Conservation (phyloP, 2,888 invertebrate genomes). For the Micoletzkya japonica region DNA sequence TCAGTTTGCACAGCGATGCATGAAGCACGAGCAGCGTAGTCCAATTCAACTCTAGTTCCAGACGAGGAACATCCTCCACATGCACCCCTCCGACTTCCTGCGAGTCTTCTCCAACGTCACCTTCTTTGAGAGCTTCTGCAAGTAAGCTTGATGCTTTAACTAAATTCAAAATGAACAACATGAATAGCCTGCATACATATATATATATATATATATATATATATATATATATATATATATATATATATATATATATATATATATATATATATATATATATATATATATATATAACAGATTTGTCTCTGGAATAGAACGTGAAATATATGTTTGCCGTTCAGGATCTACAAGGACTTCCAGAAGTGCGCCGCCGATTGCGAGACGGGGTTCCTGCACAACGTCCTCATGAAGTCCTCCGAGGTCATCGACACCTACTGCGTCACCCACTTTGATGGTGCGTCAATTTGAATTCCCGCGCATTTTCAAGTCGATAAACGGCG, state of each 20-base stretch:
- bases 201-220: no score
- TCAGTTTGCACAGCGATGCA: no score
- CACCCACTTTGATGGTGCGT: slow-evolving; percentile 54
- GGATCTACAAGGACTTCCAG: slow-evolving; percentile 60
- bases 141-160: slow-evolving; percentile 35
- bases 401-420: slow-evolving; percentile 51
- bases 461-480: slow-evolving; percentile 3
- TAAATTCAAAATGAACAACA: background rate
- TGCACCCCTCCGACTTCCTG: slow-evolving; percentile 61
- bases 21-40: no score
- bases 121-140: slow-evolving; percentile 60
- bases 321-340: slow-evolving; percentile 31
- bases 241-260: no score
- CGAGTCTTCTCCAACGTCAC: slow-evolving; percentile 56
- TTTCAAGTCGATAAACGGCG: no score
- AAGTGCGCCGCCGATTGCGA: slow-evolving; percentile 56
- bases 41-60: background rate
- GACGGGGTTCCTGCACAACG: slow-evolving; percentile 57
- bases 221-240: no score
- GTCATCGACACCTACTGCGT: slow-evolving; percentile 62
- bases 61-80: slow-evolving; percentile 38
- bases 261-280: no score
- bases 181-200: background rate
- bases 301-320: background rate
- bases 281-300: no score